Evolutionary conservation across 2,888 invertebrate genomes (phyloP).

Genomic region (Andricus quercusramuli): DNA sequence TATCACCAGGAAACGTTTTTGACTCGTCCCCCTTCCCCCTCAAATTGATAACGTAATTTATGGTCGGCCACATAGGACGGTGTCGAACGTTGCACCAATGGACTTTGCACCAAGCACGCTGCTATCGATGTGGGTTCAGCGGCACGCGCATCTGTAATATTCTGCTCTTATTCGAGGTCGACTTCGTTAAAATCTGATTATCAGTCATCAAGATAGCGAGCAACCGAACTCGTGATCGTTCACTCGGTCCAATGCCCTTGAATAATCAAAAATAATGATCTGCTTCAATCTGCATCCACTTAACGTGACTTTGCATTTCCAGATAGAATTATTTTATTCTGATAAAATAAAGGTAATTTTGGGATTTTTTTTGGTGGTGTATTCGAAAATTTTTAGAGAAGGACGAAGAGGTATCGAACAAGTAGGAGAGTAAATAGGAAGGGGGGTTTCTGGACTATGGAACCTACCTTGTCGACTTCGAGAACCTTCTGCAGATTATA

Average conservation of each 20-base stretch:
- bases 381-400: no score
- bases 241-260: conserved; percentile 27
- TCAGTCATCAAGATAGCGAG: conserved; percentile 33
- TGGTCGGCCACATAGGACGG: background rate
- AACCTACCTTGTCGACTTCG: no score
- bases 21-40: no score
- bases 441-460: no score
- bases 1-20: no score
- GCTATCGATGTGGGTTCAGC: conserved; percentile 11
- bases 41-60: no score
- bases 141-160: conserved; percentile 33
- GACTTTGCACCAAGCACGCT: conserved; percentile 22
- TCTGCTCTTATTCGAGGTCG: conserved; percentile 26
- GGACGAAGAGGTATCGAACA: no score
- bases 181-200: conserved; percentile 39
- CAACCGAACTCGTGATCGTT: conserved; percentile 32
- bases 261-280: conserved; percentile 33
- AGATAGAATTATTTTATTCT: conserved; percentile 1
- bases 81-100: conserved; percentile 13
- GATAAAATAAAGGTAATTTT: conserved; percentile 5
- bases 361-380: background rate
- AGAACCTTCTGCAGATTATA: no score
- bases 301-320: conserved; percentile 22
- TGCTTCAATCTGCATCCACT: conserved; percentile 23
- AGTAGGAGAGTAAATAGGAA: no score